Evolutionary conservation across 2,113 vertebrate species (phyloP), one percentile per base, ranked within the genome.

Genomic region (Pimephales promelas): DNA sequence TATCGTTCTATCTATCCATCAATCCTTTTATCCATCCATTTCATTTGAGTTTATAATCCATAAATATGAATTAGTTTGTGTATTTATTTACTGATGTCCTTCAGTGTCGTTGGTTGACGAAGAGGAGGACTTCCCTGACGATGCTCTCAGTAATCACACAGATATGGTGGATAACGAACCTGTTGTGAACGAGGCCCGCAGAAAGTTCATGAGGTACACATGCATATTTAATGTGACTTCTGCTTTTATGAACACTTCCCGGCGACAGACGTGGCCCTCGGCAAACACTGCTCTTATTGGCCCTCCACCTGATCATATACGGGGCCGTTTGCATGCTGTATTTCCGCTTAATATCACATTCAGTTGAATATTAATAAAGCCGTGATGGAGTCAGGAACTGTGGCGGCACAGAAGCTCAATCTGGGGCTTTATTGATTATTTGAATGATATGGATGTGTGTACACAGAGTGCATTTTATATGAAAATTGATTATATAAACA

Each of bases 181-280:
- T 0, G 90, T 93, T 47, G 89, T 94, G 0, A 96, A 96, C 0
- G 96, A 97, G 87, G 94, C 94, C 4, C 96, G 93, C 88, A 97
- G 95, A 84, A 95, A 95, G 16, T 97, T 99, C 68, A 95, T 97
- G 47, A 96, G 98, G 98, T 99, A 90, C 86, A 83, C 31, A 14
- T 56, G 54, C 7, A 26, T 59, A 34, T 54, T 47, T 31, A 73
- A 28, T 40, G 49, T 47, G 18, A n/a, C 31, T 57, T 34, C 1
- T 61, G 11, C 59, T 22, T 78, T 57, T 31, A 45, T 6, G 2
- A 62, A 57, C 57, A 26, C 24, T 2, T 52, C 40, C 2, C 10
- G 1, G 20, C 10, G 20, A 49, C 26, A 72, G 24, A 72, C 26
- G 2, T 73, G 82, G 22, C 57, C 40, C n/a, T 4, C 59, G 77